Percentiles rank a stretch among this genome's conserved stretches.
Evolutionary conservation across 2,888 invertebrate species (phyloP).

Genomic region (Acronicta leporina): DNA sequence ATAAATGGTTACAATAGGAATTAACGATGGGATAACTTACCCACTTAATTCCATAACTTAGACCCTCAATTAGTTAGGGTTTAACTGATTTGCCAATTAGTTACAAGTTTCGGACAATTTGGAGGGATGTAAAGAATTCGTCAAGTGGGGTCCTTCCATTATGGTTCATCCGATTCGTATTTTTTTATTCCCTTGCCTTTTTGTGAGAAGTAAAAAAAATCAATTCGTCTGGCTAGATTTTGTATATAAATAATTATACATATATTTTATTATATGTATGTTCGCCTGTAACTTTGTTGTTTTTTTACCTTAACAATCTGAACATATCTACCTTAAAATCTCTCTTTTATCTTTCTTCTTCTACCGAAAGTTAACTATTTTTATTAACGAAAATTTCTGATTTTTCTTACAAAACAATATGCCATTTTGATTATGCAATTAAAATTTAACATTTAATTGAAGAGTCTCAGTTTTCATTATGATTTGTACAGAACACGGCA

Average conservation of each 20-base stretch:
- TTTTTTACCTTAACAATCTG: too few relatives aligned
- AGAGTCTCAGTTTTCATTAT: neutral
- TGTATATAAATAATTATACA: too few relatives aligned
- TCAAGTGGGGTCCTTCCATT: constrained; percentile 1
- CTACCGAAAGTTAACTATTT: too few relatives aligned
- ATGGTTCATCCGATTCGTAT: constrained; percentile 2
- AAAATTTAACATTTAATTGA: too few relatives aligned
- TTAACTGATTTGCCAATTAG: constrained; percentile 26
- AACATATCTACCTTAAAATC: too few relatives aligned
- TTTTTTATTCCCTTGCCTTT: neutral
- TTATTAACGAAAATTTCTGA: too few relatives aligned
- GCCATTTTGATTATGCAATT: too few relatives aligned
- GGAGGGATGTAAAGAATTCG: neutral
- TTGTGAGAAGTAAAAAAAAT: too few relatives aligned
- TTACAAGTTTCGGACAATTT: constrained; percentile 4
- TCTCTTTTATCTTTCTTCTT: constrained; percentile 2
- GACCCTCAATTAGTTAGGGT: constrained; percentile 9
- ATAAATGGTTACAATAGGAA: constrained; percentile 6
- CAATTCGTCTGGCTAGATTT: too few relatives aligned
- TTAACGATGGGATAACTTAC: constrained; percentile 9
- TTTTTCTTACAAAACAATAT: too few relatives aligned
- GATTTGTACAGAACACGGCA: constrained; percentile 72
- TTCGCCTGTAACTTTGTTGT: too few relatives aligned
- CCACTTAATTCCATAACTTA: neutral
- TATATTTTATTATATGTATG: too few relatives aligned